phyloP scores from a whole-genome alignment of 2,797 vertebrate species.

The Coilia nasus region DNA sequence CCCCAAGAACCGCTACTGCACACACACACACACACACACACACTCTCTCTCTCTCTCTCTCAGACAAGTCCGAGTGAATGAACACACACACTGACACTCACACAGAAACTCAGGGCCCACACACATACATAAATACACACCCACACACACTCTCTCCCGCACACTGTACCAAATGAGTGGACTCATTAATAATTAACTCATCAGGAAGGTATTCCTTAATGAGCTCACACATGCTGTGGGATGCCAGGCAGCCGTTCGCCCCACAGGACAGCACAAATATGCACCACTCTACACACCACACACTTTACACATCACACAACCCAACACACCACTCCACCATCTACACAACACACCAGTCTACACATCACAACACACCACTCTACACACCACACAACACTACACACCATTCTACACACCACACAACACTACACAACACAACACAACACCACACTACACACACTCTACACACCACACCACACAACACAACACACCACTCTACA shows the following conservation, averaged over 20 bases:
- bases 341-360: too few relatives aligned
- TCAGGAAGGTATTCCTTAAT: constrained; percentile 17
- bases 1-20: too few relatives aligned
- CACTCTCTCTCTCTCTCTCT: constrained; percentile 5
- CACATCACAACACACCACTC: too few relatives aligned
- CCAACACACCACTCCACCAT: too few relatives aligned
- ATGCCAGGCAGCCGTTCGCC: background rate
- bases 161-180: background rate
- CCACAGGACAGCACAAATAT: background rate
- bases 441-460: background rate
- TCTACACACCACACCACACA: too few relatives aligned
- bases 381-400: too few relatives aligned
- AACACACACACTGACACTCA: background rate
- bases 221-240: constrained; percentile 3
- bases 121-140: background rate
- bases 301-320: too few relatives aligned
- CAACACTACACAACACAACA: background rate
- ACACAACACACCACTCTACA: too few relatives aligned
- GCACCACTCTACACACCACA: too few relatives aligned
- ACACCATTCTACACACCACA: too few relatives aligned
- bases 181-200: constrained; percentile 19
- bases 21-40: constrained; percentile 3
- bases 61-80: background rate
- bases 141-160: background rate
- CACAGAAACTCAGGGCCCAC: background rate